Base-by-base conservation (phyloP, 2,888 invertebrate genomes). In the Lymantria monacha region DNA sequence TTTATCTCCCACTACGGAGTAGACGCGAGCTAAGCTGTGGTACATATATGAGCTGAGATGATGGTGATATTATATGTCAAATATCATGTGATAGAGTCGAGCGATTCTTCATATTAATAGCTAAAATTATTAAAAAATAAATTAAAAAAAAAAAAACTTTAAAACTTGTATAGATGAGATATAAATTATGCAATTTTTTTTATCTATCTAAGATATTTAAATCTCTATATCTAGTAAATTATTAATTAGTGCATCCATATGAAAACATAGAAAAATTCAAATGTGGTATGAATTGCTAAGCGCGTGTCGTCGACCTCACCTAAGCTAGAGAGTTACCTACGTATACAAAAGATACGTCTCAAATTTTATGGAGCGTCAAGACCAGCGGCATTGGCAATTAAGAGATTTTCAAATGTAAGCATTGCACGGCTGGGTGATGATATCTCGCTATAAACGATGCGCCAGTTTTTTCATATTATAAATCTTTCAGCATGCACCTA, bases 351-450 rank as follows among this genome's bases (percentile, higher is more conserved):
- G 74, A 72, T 79, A 79, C 76, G 76, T 81, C 75, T 82, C 59
- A 81, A 84, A 83, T 81, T 88, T 89, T 88, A 89, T 88, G 85
- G 83, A 85, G 79, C 89, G 87, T 83, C 84, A 85, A 87, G 85
- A 72, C 70, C 68, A 64, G 64, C 61, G 43, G 67, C 66, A 63
- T 66, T 59, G 63, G 77, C 76, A 87, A 88, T 88, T 87, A 89
- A 84, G 74, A 83, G 70, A 76, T 79, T 79, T 83, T 75, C 76
- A 79, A 79, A 75, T 74, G 73, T 70, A 49, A 71, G 64, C 73
- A 71, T 73, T 65, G 65, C 82, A 83, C 79, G 85, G 83, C 82
- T 83, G 81, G 79, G 53, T 79, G 78, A 66, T 65, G 58, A 68
- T 59, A 45, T 51, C 51, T 56, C 42, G 44, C 57, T 60, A 55